phyloP scores from a whole-genome alignment of 2,888 invertebrate species.

The Villa cingulata region DNA sequence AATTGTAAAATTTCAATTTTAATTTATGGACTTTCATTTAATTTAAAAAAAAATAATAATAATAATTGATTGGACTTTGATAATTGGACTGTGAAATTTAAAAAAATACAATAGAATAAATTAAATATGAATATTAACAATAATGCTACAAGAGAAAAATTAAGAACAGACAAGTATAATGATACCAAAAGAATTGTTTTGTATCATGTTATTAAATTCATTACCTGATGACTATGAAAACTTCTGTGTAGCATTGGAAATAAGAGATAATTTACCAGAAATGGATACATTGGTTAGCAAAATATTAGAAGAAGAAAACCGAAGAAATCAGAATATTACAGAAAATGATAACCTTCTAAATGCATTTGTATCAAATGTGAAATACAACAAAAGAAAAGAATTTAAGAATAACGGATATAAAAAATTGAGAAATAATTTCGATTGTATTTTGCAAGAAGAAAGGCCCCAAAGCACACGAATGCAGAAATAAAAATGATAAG shows the following conservation, averaged over 20 bases:
- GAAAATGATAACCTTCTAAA: not conserved
- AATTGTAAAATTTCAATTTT: too few species aligned
- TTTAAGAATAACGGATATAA: not conserved
- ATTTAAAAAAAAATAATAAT: too few species aligned
- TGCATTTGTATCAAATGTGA: not conserved
- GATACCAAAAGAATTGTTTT: slow-evolving; percentile 6
- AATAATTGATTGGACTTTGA: too few species aligned
- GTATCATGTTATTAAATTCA: slow-evolving; percentile 8
- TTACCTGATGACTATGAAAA: slow-evolving; percentile 7
- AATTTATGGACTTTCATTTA: too few species aligned
- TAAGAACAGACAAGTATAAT: slow-evolving; percentile 5
- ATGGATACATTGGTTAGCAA: slow-evolving; percentile 2
- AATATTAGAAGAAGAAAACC: slow-evolving; percentile 2
- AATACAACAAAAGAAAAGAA: not conserved
- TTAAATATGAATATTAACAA: too few species aligned
- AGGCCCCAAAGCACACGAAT: slow-evolving; percentile 6
- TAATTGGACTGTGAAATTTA: too few species aligned
- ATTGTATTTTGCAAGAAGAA: slow-evolving; percentile 5
- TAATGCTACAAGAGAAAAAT: too few species aligned
- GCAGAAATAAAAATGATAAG: not conserved
- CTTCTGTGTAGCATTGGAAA: slow-evolving; percentile 8
- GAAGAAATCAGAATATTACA: slow-evolving; percentile 1
- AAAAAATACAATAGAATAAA: too few species aligned
- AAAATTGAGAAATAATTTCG: not conserved
- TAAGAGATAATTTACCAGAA: too few species aligned